Evolutionary conservation across 2,888 invertebrate genomes (phyloP), one percentile per base, ranked within the genome.

Genomic region (Lasiommata megera): DNA sequence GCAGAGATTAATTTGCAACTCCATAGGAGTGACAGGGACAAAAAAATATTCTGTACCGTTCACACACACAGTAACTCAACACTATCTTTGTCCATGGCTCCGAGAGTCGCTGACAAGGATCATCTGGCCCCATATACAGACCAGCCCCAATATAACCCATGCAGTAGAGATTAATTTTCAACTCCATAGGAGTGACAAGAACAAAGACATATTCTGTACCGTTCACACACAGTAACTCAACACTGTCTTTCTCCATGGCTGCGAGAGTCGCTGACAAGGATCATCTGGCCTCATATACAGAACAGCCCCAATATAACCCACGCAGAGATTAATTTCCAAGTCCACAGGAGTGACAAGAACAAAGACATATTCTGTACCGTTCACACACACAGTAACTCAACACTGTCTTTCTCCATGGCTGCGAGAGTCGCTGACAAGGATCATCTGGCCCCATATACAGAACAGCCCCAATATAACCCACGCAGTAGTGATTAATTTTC

Each of bases 61-160:
- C 44, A 14, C 28, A 28, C 7, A 1, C 23, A 9, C 38, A 18
- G 41, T 18, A 29, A 70, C 76, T 56, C 66, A 88, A 87, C 87
- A 66, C 70, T 76, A 60, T 84, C 85, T 55, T 84, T 78, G 28
- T 84, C 87, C 69, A 83, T 60, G 1, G 74, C 77, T 0, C 81
- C 78, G 53, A 69, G 77, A 0, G 82, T 78, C 1, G 86, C 84
- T 0, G 88, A 81, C 57, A 88, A n/a, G 73, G 84, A 89, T 84
- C 56, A 91, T 87, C 72, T 91, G 90, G 52, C 89, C 70, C 90
- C 89, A 91, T 6, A 90, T 65, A 67, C 85, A 84, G 58, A 90
- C 79, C 7, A 90, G 74, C 28, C 82, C 84, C 52, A 87, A 68
- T 53, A 89, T 83, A 47, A 89, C 82, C 46, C 76, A 34, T 91